Evolutionary conservation across 2,113 vertebrate species (phyloP).

Genomic region (Nerophis lumbriciformis): DNA sequence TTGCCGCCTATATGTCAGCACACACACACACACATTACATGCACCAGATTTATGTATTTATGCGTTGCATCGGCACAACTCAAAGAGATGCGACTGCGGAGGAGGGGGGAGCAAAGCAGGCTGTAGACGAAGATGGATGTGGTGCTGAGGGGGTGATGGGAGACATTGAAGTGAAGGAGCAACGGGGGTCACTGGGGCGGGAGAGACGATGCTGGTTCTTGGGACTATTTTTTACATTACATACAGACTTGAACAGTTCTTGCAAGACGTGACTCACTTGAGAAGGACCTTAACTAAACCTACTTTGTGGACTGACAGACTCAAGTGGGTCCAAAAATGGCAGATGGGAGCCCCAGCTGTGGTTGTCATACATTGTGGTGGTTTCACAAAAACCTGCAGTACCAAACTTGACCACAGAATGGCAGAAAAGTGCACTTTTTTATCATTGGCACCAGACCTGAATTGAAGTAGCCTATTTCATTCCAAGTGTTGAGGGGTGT

Average conservation of each 20-base stretch:
- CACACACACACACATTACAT: constrained; percentile 27
- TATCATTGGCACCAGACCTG: not conserved
- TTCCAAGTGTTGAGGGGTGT: too few relatives aligned
- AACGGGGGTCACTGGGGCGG: not conserved
- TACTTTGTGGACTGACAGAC: too few relatives aligned
- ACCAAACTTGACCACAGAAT: constrained; percentile 24
- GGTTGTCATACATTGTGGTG: not conserved
- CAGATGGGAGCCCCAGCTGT: not conserved
- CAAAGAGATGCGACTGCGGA: constrained; percentile 61
- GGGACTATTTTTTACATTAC: too few relatives aligned
- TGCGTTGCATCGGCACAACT: constrained; percentile 54
- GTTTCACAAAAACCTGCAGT: constrained; percentile 8
- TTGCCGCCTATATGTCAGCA: constrained; percentile 51
- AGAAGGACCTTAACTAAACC: too few relatives aligned
- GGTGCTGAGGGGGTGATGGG: constrained; percentile 7
- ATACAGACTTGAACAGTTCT: not conserved
- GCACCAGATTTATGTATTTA: constrained; percentile 75
- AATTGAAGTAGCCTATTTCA: not conserved
- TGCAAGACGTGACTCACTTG: not conserved
- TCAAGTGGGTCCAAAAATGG: not conserved
- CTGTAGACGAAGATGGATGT: constrained; percentile 52
- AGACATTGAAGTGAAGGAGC: not conserved
- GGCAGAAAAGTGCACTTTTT: constrained; percentile 9
- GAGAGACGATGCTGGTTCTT: not conserved
- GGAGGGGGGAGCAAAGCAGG: constrained; percentile 16